Evolutionary conservation across 2,797 vertebrate genomes (phyloP), one percentile per base, ranked within the genome.

Genomic region (Nannoperca obscura): DNA sequence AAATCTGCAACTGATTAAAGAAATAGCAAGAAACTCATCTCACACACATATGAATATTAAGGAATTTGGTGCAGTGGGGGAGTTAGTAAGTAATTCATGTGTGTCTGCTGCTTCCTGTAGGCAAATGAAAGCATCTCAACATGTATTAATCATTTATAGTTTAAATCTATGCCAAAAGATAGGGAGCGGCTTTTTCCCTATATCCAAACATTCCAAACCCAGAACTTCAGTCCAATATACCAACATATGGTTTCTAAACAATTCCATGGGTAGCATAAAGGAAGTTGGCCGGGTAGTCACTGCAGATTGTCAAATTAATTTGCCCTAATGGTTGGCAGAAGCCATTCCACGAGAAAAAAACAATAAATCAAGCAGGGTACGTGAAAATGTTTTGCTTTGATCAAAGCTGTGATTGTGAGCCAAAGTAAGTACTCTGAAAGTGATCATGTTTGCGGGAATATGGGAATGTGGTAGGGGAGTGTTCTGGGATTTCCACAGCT

Each of bases 351-450:
- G 42, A 78, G 71, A 74, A 75, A 73, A 73, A 77, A 66, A 86
- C 59, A 85, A 90, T 88, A 78, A 73, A 88, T 78, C 82, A 76
- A 53, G 75, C 57, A 3, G 2, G 22, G 54, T 60, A 66, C 44
- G 62, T 2, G 24, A 85, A 91, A 89, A 90, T 86, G 82, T 85
- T 92, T 85, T 82, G 47, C 78, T 86, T 82, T 88, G 91, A 94
- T 94, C 91, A 91, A 82, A 90, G 87, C 78, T 53, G 49, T 57
- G 86, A 85, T 84, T 79, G 80, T 20, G 74, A 88, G 88, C 87
- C 90, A 93, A 88, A 88, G 84, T 81, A 88, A 92, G 87, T 80
- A 86, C 78, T 88, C 58, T 82, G 66, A 88, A 70, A 91, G 85
- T 65, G 77, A 90, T 91, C 75, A 42, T 77, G 74, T 81, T 80